Conservation (phyloP, 2,888 invertebrate genomes). For the Bellardia pandia region DNA sequence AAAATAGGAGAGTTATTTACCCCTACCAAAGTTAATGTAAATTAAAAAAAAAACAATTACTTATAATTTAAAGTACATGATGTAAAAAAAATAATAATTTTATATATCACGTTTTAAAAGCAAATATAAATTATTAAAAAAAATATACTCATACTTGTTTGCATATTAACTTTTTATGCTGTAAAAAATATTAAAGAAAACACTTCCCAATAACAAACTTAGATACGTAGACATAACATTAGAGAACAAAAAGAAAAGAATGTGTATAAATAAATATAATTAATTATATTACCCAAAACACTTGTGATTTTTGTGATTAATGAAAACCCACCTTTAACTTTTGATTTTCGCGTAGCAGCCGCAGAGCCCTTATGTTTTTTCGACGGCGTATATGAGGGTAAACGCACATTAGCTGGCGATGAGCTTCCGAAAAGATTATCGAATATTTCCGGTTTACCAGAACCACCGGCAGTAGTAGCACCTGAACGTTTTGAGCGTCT, state of each 20-base stretch:
- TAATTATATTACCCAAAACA: conserved; percentile 50
- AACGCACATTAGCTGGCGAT: conserved; percentile 82
- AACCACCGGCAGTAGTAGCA: conserved; percentile 47
- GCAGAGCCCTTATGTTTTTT: conserved; percentile 74
- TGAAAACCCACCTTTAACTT: conserved; percentile 83
- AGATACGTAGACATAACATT: conserved; percentile 28
- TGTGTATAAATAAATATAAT: conserved; percentile 27
- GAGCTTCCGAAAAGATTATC: conserved; percentile 87
- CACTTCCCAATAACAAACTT: conserved; percentile 44
- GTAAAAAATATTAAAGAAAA: conserved; percentile 37
- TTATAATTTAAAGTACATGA: too few species aligned
- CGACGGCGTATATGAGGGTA: conserved; percentile 76
- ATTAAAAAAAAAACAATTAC: neutral
- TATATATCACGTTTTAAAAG: too few species aligned
- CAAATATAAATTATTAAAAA: too few species aligned
- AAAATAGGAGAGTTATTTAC: too few species aligned
- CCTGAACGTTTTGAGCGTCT: conserved; percentile 75
- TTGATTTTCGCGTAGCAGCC: conserved; percentile 76
- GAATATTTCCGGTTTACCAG: conserved; percentile 85
- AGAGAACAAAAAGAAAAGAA: conserved; percentile 46
- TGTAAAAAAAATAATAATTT: too few species aligned
- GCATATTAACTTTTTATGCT: conserved; percentile 29
- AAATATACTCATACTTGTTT: conserved; percentile 40
- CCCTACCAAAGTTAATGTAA: neutral
- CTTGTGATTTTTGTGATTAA: conserved; percentile 41